Evolutionary conservation across 2,888 invertebrate genomes (phyloP), one percentile per base, ranked within the genome.

Genomic region (Apamea anceps): DNA sequence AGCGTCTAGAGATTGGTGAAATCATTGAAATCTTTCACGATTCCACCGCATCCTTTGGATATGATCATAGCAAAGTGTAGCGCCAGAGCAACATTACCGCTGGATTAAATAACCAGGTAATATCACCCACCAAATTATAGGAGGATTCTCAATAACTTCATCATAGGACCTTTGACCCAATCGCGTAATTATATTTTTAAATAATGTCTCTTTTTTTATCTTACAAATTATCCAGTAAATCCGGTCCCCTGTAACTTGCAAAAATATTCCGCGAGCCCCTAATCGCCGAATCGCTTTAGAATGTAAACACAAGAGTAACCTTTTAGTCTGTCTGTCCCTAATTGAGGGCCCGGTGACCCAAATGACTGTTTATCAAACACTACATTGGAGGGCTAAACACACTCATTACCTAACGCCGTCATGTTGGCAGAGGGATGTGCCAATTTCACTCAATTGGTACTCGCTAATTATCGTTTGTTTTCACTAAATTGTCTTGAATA

Each of bases 341-440:
- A 89, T 89, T 84, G 90, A 81, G 87, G 86, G 75, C 63, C 37
- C 66, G 74, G 73, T 90, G 89, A 90, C 89, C 89, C 84, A 85
- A 89, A 89, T 89, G 83, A 90, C 76, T 90, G 89, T 89, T 85
- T 84, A 84, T 70, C 89, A 90, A 89, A 89, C 90, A 89, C 89
- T 89, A 76, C 80, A 85, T 72, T 86, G 63, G 75, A 88, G 86
- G 83, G 80, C 67, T 71, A 73, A 67, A 73, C 75, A 88, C 79
- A 90, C 85, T 86, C 85, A 86, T 86, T 86, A 88, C 85, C 63
- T 72, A 72, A 57, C 60, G 67, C 72, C 48, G 54, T 42, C 42
- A n/a, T 85, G 85, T 87, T 87, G 37, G 67, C 37, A 42, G 48
- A 75, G 85, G 80, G 85, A 73, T 85, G 63, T 86, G 86, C 77